Evolutionary conservation across 92 coral and sea anemone species (phyloP), one percentile per base, ranked within the genome.

Genomic region (Zoanthus gigantus): DNA sequence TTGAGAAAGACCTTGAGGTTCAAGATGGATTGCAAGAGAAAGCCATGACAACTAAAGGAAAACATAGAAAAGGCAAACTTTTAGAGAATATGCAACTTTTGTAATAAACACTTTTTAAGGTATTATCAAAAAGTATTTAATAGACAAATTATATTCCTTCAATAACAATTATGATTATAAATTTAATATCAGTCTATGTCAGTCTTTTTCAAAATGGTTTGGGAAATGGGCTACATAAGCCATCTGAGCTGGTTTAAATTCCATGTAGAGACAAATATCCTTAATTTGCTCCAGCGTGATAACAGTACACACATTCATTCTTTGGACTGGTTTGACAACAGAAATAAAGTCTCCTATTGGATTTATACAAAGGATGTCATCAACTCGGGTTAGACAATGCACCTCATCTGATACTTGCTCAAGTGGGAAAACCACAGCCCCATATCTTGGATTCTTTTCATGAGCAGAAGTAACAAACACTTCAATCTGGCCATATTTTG

Each of bases 401-500:
- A n/a, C n/a, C 18, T 85, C 30, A 34, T 73, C 54, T 14, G 54
- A 7, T 42, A 73, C 56, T 69, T 46, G 65, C 45, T 72, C 74
- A 84, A 82, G 50, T 68, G 86, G 89, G 47, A 67, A 31, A 48
- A 91, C 57, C 45, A 83, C 89, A 42, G 91, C 91, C 32, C 88
- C 90, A 84, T 89, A 78, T 56, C 53, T 16, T 50, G 60, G 56
- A 16, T 77, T 76, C 6, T 72, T 54, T 67, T 15, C 54, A 15
- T 44, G 90, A 29, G 7, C 48, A 50, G 85, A 67, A 30, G 78
- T 88, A 18, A 90, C 78, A 77, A 90, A 86, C 15, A 73, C 44
- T 56, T 90, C 92, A 79, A 86, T 77, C 57, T 90, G 90, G 44
- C 90, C 93, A 74, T 79, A 90, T 69, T 84, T 89, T 12, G 76